Conservation (phyloP, 2,888 invertebrate species). For the Rutpela maculata region DNA sequence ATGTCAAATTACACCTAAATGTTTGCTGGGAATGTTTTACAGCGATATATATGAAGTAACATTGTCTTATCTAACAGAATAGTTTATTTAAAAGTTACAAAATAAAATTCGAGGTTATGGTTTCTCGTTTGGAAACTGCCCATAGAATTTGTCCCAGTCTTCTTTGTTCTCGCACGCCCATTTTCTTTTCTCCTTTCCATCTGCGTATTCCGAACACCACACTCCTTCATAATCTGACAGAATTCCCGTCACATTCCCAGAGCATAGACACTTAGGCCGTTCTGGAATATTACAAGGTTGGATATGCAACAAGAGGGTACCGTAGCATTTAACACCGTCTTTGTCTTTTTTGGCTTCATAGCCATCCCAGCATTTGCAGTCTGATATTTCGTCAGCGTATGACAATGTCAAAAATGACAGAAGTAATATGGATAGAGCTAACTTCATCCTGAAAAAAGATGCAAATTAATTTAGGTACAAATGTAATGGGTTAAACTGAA, state of each 20-base stretch:
- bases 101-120: neutral
- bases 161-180: conserved; percentile 54
- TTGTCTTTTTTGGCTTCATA: conserved; percentile 38
- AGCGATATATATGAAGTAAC: too few relatives aligned
- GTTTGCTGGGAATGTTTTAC: too few relatives aligned
- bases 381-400: conserved; percentile 38
- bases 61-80: neutral
- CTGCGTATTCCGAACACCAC: conserved; percentile 49
- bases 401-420: conserved; percentile 1
- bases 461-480: neutral
- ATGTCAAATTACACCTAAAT: too few relatives aligned
- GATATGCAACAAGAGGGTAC: conserved; percentile 35
- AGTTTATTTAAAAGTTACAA: neutral
- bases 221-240: conserved; percentile 49
- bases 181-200: conserved; percentile 42
- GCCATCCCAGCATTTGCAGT: conserved; percentile 49
- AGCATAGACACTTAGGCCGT: conserved; percentile 55
- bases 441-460: conserved; percentile 40
- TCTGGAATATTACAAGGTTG: conserved; percentile 53
- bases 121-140: conserved; percentile 44
- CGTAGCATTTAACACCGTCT: conserved; percentile 47
- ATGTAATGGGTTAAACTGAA: too few relatives aligned
- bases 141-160: conserved; percentile 51
- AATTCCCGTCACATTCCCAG: conserved; percentile 49
- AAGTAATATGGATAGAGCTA: neutral